Conservation (phyloP, 2,888 invertebrate genomes). For the Emmelina monodactyla region DNA sequence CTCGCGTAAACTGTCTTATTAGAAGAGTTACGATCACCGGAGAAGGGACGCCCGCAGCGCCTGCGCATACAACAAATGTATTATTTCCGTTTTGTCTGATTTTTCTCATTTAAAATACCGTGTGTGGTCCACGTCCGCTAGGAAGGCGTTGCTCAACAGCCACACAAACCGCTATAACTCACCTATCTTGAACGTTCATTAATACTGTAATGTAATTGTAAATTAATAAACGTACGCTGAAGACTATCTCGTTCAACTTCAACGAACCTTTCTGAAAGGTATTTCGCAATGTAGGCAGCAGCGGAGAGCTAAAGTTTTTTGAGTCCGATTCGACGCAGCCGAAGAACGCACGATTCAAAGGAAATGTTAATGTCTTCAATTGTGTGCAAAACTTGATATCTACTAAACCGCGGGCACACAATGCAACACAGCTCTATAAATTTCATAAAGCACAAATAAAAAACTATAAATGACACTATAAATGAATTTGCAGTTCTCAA, state of each 20-base stretch:
- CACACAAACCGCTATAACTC: no score
- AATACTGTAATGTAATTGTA: constrained; percentile 17
- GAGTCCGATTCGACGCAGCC: constrained; percentile 29
- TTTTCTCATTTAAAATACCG: constrained; percentile 52
- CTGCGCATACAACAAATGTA: constrained; percentile 47
- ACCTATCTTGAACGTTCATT: constrained; percentile 13
- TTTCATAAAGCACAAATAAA: constrained; percentile 40
- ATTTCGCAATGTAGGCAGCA: not conserved
- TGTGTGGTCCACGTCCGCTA: constrained; percentile 51
- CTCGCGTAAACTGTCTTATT: constrained; percentile 53
- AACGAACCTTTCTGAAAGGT: not conserved
- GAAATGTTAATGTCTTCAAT: constrained; percentile 54
- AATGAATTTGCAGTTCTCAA: constrained; percentile 46
- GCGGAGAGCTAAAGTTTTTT: constrained; percentile 21
- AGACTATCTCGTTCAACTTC: not conserved
- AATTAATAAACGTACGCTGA: constrained; percentile 15
- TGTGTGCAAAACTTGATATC: constrained; percentile 52
- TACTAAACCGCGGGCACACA: constrained; percentile 41
- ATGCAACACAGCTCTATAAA: constrained; percentile 46
- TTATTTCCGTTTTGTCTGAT: constrained; percentile 52
- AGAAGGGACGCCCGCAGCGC: constrained; percentile 43
- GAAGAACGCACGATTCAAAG: constrained; percentile 40
- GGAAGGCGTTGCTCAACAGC: constrained; percentile 38
- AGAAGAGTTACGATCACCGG: constrained; percentile 53
- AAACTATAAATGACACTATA: constrained; percentile 36